These are phyloP conservation scores for Regulus satrapa DNA, from an alignment of 2,113 vertebrate species.

Conservation along the genomic window DNA sequence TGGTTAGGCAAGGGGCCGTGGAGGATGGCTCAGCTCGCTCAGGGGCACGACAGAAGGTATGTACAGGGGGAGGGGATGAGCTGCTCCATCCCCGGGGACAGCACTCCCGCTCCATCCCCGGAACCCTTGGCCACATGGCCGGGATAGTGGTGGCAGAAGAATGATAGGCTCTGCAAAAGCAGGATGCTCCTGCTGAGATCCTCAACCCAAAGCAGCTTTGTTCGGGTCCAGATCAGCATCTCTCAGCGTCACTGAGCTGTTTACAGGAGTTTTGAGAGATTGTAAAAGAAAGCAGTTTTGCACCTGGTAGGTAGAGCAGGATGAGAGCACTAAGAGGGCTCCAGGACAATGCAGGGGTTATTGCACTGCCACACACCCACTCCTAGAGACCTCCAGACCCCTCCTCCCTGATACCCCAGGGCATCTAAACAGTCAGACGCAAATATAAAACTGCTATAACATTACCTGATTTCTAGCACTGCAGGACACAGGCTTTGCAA, in stretches of 20 bases:
- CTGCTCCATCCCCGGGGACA: not conserved
- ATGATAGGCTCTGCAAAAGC: not conserved
- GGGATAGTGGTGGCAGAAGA: not conserved
- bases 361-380: not conserved
- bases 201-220: not conserved
- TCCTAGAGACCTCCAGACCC: not conserved
- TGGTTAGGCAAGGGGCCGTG: slow-evolving; percentile 74
- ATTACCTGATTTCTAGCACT: not conserved
- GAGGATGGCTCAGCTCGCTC: slow-evolving; percentile 60
- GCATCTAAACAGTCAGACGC: not conserved
- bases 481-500: not conserved
- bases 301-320: not conserved
- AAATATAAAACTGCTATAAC: not conserved
- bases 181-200: not conserved
- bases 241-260: not conserved
- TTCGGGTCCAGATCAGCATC: not conserved
- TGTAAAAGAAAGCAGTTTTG: not conserved
- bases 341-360: not conserved
- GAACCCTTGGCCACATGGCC: not conserved
- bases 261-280: not conserved
- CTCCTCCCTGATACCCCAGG: not conserved
- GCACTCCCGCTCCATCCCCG: not conserved
- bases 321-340: not conserved
- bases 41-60: slow-evolving; percentile 64
- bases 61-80: slow-evolving; percentile 40